Evolutionary conservation across 2,888 invertebrate genomes (phyloP).

Genomic region (Melinaea marsaeus): DNA sequence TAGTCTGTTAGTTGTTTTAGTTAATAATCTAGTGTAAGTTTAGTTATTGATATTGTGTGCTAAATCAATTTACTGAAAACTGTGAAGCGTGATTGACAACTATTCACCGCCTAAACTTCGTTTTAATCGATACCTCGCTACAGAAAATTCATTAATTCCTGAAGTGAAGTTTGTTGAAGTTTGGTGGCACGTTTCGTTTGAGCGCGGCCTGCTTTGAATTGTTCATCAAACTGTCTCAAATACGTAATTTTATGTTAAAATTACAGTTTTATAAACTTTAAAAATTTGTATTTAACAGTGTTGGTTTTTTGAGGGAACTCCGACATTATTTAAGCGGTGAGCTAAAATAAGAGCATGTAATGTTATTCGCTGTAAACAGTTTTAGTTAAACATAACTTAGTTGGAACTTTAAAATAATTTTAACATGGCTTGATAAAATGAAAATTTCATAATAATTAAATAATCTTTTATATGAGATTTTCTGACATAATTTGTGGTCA

Average conservation of each 20-base stretch:
- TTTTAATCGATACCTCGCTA: constrained; percentile 27
- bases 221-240: constrained; percentile 40
- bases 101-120: constrained; percentile 10
- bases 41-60: too few species aligned
- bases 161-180: constrained; percentile 44
- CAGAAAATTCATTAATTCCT: constrained; percentile 52
- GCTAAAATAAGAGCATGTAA: neutral
- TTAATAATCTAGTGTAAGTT: too few species aligned
- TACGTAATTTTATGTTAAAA: constrained; percentile 33
- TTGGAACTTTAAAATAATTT: too few species aligned
- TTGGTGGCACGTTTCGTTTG: constrained; percentile 30
- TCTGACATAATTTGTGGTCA: too few species aligned
- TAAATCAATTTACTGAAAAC: constrained; percentile 8
- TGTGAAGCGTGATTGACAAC: constrained; percentile 8
- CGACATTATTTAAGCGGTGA: neutral
- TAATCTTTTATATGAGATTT: too few species aligned
- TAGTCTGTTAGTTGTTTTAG: too few species aligned
- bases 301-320: neutral
- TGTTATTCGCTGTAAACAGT: neutral
- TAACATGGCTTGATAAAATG: neutral
- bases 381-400: too few species aligned
- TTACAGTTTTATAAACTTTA: constrained; percentile 12
- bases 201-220: constrained; percentile 35
- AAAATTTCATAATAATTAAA: too few species aligned
- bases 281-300: constrained; percentile 4